Evolutionary conservation across 2,888 invertebrate species (phyloP), one percentile per base, ranked within the genome.

Genomic region (Rhamnusium bicolor): DNA sequence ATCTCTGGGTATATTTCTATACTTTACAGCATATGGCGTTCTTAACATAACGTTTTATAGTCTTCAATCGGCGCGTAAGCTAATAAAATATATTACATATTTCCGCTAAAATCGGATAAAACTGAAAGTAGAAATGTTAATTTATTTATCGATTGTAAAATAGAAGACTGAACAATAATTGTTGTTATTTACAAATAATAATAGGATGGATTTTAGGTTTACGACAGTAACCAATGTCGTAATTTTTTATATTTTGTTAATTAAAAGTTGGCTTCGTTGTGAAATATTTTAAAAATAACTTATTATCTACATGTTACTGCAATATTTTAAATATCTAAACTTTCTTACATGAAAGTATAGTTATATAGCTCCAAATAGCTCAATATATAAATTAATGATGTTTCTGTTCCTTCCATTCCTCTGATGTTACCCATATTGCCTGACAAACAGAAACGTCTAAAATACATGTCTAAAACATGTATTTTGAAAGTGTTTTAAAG

Each of bases 101-200:
- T 54, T n/a, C 7, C 58, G 32, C 18, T 10, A 14, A 32, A 29
- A 27, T 58, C 29, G 16, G 7, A 58, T 58, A 58, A 58, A 58
- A 58, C 58, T 2, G 32, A 29, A 58, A 58, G 32, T 18, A 32
- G 29, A 16, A 14, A 58, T 18, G 32, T 2, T 58, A 16, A 58
- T 58, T 24, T 29, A 16, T n/a, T 29, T 58, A 29, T 58, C 16
- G 29, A 16, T 32, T 32, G 29, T 58, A 58, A 29, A 58, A 58
- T 18, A 29, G 27, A 58, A 32, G 58, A 18, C 10, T 58, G 16
- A 32, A 58, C 29, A 58, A 58, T 58, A 58, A 32, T 7, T 16
- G 5, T 32, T 58, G 7, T 58, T 32, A 32, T 58, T 27, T n/a
- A n/a, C 12, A 4, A 3, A 1, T 4, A 40, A n/a, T n/a, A 1